These are phyloP conservation scores for Mungos mungo DNA, from an alignment of 2,113 vertebrate species.

Conservation along the genomic window DNA sequence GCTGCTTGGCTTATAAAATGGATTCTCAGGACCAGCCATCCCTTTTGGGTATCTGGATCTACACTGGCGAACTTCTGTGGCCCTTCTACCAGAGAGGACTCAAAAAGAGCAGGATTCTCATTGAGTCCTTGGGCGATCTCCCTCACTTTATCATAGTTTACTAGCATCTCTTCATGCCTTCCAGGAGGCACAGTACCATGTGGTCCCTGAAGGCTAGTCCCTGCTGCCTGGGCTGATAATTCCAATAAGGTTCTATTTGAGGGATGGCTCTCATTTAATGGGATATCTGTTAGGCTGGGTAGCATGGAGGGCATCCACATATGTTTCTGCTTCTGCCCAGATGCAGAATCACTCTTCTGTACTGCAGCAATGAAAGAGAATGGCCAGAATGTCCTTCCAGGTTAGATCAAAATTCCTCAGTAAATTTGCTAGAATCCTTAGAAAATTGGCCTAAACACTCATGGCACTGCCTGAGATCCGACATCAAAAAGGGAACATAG, in stretches of 20 bases:
- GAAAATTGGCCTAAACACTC: not conserved
- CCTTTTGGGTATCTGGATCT: not conserved
- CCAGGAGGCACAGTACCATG: not conserved
- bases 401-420: not conserved
- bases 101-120: not conserved
- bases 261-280: not conserved
- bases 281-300: not conserved
- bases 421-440: not conserved
- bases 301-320: not conserved
- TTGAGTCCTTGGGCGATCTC: not conserved
- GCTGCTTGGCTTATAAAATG: not conserved
- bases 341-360: not conserved
- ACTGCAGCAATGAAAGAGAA: not conserved
- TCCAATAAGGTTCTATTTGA: not conserved
- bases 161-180: not conserved
- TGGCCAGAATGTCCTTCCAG: not conserved
- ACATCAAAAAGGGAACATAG: not conserved
- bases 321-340: not conserved
- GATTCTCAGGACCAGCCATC: not conserved
- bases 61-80: not conserved
- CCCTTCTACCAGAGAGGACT: not conserved
- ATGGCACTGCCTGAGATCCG: not conserved
- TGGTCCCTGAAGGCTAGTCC: not conserved
- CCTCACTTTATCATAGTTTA: not conserved
- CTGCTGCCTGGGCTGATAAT: not conserved